These are phyloP conservation scores for Pelochelys cantorii DNA, from an alignment of 2,797 vertebrate genomes.

Conservation along the genomic window DNA sequence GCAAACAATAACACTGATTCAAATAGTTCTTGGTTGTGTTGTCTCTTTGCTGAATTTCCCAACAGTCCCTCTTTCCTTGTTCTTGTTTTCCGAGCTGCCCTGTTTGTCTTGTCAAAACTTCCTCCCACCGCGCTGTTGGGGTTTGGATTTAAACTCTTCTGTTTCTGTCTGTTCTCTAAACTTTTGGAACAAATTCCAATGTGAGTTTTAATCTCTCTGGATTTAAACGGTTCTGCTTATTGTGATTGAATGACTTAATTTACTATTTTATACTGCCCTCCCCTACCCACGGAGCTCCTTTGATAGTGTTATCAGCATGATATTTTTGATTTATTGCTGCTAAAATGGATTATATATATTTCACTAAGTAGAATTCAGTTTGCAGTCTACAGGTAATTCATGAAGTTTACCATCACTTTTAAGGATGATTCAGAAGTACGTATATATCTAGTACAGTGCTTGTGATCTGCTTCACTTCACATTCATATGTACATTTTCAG, in stretches of 20 bases:
- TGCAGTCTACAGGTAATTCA: neutral
- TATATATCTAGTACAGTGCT: neutral
- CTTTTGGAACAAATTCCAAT: neutral
- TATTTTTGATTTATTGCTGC: neutral
- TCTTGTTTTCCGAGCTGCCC: neutral
- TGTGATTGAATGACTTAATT: neutral
- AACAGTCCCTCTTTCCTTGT: neutral
- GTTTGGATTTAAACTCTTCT: neutral
- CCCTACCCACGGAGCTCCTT: neutral
- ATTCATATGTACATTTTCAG: neutral
- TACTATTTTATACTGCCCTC: neutral
- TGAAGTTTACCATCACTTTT: neutral
- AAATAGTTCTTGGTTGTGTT: neutral
- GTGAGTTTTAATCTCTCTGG: neutral
- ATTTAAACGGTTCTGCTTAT: neutral
- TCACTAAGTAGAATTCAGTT: neutral
- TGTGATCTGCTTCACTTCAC: neutral
- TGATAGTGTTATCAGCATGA: neutral
- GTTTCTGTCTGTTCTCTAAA: neutral
- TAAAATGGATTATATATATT: neutral
- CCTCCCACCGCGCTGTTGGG: neutral
- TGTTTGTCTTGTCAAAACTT: neutral
- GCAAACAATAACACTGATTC: neutral
- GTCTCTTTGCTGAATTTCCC: neutral
- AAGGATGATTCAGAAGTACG: neutral